Evolutionary conservation across 2,113 vertebrate species (phyloP), one percentile per base, ranked within the genome.

Genomic region (Paramisgurnus dabryanus): DNA sequence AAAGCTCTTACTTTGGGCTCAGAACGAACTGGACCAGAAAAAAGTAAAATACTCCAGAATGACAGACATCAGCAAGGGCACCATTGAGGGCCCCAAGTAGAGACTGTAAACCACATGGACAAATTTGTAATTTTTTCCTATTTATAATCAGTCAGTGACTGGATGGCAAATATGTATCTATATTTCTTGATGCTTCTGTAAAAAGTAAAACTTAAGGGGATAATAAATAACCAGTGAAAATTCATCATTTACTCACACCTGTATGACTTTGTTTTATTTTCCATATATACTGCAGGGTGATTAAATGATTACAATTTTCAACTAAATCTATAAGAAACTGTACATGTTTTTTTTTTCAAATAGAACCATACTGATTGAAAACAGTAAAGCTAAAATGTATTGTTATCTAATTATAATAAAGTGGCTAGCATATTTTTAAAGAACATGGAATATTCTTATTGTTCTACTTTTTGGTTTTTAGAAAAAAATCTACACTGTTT

Each of bases 41-140:
- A 99, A 99, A 90, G 96, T 98, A 78, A 99, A 98, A 92, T 99
- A 99, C 65, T 96, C 97, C 85, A 98, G 97, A 95, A 99, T 99
- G 97, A 97, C 96, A 87, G 97, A 98, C 93, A 95, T 99, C 74
- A 98, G 97, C 94, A 96, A 96, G 88, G 97, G 97, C 67, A 96
- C 95, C 73, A 97, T 99, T 5, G 97, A 99, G 88, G 97, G 98
- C 83, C 95, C 96, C 89, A 99, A 99, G 94, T 99, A 86, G 95
- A 96, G 90, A 61, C 64, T n/a, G 40, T 74, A 63, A 72, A 80
- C 49, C 68, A 79, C 13, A 60, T 86, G 83, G 85, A 86, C 83
- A 80, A 27, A 80, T 87, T 82, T 85, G 76, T 82, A 69, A 78
- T 83, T 80, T 70, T 43, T 43, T 61, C 84, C 82, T 89, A 91